These are phyloP conservation scores for Solen grandis DNA, from an alignment of 1,140 invertebrate genomes.

Conservation along the genomic window DNA sequence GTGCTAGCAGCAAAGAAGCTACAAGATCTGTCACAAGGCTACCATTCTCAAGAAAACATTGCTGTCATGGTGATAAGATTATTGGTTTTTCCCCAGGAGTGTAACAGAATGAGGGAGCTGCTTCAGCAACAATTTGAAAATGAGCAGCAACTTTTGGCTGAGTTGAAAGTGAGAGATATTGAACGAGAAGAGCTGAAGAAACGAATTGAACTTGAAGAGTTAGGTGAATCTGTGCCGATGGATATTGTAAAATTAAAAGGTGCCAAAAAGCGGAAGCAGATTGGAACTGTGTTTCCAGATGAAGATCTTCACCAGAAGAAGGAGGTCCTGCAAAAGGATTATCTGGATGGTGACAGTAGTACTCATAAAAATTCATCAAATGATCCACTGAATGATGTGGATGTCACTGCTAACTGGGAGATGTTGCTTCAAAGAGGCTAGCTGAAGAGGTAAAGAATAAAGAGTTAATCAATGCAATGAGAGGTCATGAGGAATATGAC, in stretches of 20 bases:
- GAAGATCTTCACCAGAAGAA: not conserved
- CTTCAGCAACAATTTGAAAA: constrained; percentile 65
- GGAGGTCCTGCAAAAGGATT: constrained; percentile 7
- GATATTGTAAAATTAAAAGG: constrained; percentile 70
- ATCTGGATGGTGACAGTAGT: constrained; percentile 20
- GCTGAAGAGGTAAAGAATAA: constrained; percentile 75
- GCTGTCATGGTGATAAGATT: constrained; percentile 77
- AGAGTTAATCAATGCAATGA: constrained; percentile 65
- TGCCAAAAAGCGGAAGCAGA: constrained; percentile 61
- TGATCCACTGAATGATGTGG: not conserved
- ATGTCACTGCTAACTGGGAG: constrained; percentile 66
- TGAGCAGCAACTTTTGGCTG: constrained; percentile 68
- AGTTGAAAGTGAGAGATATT: constrained; percentile 60
- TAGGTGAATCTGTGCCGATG: constrained; percentile 64
- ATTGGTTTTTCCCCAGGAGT: constrained; percentile 65
- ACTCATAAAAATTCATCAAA: not conserved
- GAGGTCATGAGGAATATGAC: constrained; percentile 30
- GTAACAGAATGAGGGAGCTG: constrained; percentile 63
- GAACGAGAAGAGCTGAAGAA: constrained; percentile 60
- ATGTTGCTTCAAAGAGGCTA: constrained; percentile 70
- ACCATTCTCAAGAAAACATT: constrained; percentile 79
- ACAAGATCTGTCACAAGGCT: constrained; percentile 80
- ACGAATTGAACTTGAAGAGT: constrained; percentile 60
- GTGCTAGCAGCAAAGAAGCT: constrained; percentile 80
- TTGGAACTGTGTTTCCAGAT: constrained; percentile 50